Evolutionary conservation across 2,797 vertebrate species (phyloP).

Genomic region (Sparidentex hasta): DNA sequence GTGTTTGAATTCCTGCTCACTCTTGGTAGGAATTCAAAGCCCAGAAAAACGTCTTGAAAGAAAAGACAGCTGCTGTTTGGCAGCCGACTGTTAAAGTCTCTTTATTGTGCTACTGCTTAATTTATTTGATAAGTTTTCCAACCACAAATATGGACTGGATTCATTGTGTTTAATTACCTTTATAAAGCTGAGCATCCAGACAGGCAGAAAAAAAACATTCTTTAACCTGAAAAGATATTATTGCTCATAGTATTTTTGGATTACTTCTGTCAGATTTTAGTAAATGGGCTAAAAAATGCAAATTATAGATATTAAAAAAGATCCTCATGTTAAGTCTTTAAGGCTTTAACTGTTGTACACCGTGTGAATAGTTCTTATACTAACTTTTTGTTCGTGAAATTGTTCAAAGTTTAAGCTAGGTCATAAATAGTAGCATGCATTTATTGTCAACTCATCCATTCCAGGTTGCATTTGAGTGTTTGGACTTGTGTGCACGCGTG

Average conservation of each 20-base stretch:
- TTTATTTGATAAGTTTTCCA: too few species aligned
- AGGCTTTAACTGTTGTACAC: background rate
- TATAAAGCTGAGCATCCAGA: background rate
- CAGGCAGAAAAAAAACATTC: background rate
- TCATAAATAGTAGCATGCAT: background rate
- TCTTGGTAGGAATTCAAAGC: background rate
- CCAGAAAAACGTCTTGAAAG: background rate
- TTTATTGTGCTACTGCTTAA: too few species aligned
- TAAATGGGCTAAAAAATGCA: background rate
- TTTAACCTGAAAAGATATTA: background rate
- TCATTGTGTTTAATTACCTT: background rate
- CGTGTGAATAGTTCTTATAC: background rate
- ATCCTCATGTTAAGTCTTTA: background rate
- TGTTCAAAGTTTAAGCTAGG: background rate
- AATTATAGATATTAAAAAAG: background rate
- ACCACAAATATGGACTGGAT: too few species aligned
- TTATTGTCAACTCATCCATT: background rate
- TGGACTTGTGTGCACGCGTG: conserved; percentile 29
- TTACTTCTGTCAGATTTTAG: background rate
- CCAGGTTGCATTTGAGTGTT: background rate
- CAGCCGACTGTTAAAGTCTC: background rate
- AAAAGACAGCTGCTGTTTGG: background rate
- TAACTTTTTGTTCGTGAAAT: background rate
- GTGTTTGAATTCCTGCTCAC: background rate
- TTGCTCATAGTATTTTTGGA: background rate